These are phyloP conservation scores for Zygothrica quintamaculata DNA, from an alignment of 2,888 invertebrate species.

Conservation along the genomic window DNA sequence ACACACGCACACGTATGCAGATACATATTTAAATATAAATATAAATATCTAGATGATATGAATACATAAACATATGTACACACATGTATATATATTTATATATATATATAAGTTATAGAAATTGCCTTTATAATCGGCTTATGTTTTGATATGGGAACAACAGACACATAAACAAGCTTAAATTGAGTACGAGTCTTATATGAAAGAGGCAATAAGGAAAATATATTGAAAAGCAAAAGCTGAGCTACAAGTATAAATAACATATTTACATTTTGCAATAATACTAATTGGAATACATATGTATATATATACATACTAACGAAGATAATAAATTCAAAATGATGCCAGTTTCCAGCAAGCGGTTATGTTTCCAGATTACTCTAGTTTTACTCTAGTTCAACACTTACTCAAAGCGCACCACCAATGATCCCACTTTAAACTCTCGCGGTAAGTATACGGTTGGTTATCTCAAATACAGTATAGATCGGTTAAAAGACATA, in stretches of 20 bases:
- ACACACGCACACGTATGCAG: not conserved
- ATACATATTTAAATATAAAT: conserved; percentile 36
- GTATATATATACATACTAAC: not conserved
- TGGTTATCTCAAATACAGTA: too few relatives aligned
- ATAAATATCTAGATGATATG: conserved; percentile 39
- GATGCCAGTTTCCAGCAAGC: not conserved
- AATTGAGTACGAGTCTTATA: conserved; percentile 49
- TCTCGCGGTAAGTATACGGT: too few relatives aligned
- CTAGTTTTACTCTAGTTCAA: too few relatives aligned
- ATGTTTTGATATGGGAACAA: conserved; percentile 67
- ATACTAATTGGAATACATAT: conserved; percentile 43
- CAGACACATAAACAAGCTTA: conserved; percentile 68
- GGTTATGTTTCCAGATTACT: too few relatives aligned
- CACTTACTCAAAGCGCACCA: too few relatives aligned
- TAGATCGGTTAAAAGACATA: too few relatives aligned
- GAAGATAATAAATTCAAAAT: not conserved
- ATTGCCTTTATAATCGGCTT: conserved; percentile 75
- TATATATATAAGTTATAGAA: conserved; percentile 54
- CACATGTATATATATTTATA: conserved; percentile 25
- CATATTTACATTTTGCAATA: conserved; percentile 53
- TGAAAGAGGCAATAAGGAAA: conserved; percentile 48
- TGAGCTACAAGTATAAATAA: conserved; percentile 44
- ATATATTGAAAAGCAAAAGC: conserved; percentile 10
- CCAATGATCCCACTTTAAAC: too few relatives aligned
- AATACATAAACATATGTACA: conserved; percentile 6